Percentiles rank a stretch among this genome's conserved stretches.
These are phyloP conservation scores for Agelastica alni DNA, from an alignment of 2,888 invertebrate species.

Conservation along the genomic window DNA sequence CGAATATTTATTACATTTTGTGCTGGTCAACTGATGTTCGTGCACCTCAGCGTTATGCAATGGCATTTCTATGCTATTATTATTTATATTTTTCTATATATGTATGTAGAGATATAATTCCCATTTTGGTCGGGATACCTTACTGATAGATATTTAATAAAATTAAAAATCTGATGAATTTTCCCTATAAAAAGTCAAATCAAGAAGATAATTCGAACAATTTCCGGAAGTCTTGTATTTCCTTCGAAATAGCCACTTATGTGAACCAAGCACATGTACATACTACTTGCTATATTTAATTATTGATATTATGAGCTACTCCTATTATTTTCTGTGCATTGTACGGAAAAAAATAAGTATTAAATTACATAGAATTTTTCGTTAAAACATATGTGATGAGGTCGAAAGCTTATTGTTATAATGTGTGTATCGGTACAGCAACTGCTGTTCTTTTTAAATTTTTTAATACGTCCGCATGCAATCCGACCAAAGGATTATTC, in stretches of 20 bases:
- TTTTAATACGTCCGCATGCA: constrained; percentile 46
- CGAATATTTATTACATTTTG: no score
- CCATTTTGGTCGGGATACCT: no score
- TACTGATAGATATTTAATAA: no score
- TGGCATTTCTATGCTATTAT: no score
- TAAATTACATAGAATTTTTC: constrained; percentile 57
- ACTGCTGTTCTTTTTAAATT: constrained; percentile 46
- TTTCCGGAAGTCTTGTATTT: constrained; percentile 35
- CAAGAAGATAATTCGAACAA: no score
- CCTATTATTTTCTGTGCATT: constrained; percentile 58
- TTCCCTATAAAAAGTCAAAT: no score
- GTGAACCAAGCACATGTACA: constrained; percentile 56
- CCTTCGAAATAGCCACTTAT: constrained; percentile 45
- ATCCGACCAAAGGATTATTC: no score
- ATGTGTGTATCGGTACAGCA: constrained; percentile 44
- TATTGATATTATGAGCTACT: constrained; percentile 57
- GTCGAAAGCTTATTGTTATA: constrained; percentile 48
- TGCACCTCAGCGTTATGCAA: no score
- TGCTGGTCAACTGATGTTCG: no score
- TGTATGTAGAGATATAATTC: no score
- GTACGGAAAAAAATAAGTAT: constrained; percentile 56
- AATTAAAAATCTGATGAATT: no score
- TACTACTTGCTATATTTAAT: constrained; percentile 56
- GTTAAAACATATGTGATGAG: constrained; percentile 53
- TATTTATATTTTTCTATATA: no score